Percentiles rank a stretch among this genome's conserved stretches.
phyloP scores from a whole-genome alignment of 2,113 vertebrate species.

The zebrafish (Danio rerio) region DNA sequence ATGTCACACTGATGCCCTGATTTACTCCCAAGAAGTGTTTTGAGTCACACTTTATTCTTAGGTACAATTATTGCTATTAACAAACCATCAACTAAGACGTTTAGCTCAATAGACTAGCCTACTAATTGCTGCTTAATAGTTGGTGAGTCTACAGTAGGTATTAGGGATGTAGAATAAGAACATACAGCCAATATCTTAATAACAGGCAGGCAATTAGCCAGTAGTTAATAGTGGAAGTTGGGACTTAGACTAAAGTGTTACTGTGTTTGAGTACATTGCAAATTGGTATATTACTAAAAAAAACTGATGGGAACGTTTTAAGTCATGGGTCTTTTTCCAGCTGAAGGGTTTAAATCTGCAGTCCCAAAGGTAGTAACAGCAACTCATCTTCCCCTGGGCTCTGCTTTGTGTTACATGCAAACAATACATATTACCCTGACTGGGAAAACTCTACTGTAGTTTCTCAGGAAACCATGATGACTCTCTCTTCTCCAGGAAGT shows the following conservation, averaged over 20 bases:
- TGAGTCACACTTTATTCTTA: too few relatives aligned
- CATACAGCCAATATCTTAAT: too few relatives aligned
- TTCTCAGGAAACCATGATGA: background rate
- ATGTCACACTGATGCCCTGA: background rate
- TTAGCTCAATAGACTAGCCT: too few relatives aligned
- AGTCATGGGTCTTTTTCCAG: background rate
- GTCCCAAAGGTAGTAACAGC: slow-evolving; percentile 3
- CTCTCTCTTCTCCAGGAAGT: slow-evolving; percentile 14
- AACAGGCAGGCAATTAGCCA: too few relatives aligned
- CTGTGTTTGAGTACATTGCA: background rate
- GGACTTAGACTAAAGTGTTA: too few relatives aligned
- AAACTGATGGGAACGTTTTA: background rate
- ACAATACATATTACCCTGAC: background rate
- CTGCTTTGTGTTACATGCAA: slow-evolving; percentile 1
- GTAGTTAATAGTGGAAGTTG: too few relatives aligned
- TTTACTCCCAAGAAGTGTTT: slow-evolving; percentile 9
- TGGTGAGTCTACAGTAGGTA: too few relatives aligned
- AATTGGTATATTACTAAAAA: background rate
- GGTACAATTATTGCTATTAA: too few relatives aligned
- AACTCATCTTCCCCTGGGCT: background rate
- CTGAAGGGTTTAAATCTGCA: background rate
- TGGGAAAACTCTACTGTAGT: background rate
- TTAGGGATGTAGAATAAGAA: too few relatives aligned
- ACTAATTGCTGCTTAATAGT: too few relatives aligned
- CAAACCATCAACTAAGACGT: too few relatives aligned